Percentiles rank a stretch among this genome's conserved stretches.
Conservation (phyloP, 92 coral and sea anemone species). For the Actinostola sp. region DNA sequence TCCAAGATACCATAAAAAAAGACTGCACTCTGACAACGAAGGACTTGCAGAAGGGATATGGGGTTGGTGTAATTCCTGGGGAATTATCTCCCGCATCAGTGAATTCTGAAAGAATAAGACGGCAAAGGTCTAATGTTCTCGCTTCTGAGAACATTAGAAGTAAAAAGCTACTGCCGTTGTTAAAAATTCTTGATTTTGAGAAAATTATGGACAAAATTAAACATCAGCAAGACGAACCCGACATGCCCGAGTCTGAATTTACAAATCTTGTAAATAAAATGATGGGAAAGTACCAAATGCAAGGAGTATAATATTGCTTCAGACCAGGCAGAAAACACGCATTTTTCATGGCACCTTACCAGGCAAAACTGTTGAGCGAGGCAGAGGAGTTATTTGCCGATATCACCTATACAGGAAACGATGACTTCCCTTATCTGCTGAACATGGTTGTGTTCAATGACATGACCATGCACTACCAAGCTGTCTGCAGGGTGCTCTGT, state of each 20-base stretch:
- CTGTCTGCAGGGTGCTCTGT: slow-evolving; percentile 47
- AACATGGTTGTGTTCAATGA: slow-evolving; percentile 39
- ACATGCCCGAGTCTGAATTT: not conserved
- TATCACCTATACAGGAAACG: slow-evolving; percentile 34
- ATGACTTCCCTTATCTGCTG: slow-evolving; percentile 39
- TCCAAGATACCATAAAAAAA: too few relatives aligned
- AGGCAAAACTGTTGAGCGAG: slow-evolving; percentile 36
- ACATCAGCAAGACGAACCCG: not conserved
- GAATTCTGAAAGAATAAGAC: too few relatives aligned
- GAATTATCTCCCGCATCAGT: too few relatives aligned
- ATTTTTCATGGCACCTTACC: slow-evolving; percentile 55
- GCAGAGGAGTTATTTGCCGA: slow-evolving; percentile 44
- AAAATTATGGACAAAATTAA: not conserved
- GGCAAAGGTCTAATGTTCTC: too few relatives aligned
- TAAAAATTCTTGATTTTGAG: too few relatives aligned
- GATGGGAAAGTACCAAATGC: slow-evolving; percentile 58
- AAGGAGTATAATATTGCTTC: slow-evolving; percentile 45
- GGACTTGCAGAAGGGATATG: too few relatives aligned
- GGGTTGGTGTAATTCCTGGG: too few relatives aligned
- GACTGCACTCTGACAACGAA: too few relatives aligned
- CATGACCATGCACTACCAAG: slow-evolving; percentile 29
- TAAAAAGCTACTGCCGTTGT: too few relatives aligned
- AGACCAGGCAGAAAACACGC: slow-evolving; percentile 53
- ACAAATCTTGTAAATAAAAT: slow-evolving; percentile 17
- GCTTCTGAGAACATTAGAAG: too few relatives aligned